Percentiles rank a stretch among this genome's conserved stretches.
phyloP scores from a whole-genome alignment of 2,797 vertebrate genomes.

The Graptemys geographica region DNA sequence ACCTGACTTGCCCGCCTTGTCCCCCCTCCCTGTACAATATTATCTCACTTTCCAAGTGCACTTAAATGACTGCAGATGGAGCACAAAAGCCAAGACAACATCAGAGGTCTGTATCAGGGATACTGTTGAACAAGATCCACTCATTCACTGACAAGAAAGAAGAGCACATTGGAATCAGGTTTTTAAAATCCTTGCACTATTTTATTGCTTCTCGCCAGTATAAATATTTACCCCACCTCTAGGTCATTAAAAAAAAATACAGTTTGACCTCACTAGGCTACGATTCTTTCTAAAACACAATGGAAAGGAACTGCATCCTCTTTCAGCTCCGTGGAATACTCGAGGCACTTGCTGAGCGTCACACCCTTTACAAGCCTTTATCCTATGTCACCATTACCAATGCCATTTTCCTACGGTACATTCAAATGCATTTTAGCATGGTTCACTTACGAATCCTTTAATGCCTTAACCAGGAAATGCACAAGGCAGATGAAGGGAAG shows the following conservation, averaged over 20 bases:
- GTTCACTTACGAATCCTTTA: fast-evolving
- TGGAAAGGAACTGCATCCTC: background rate
- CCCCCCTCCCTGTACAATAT: fast-evolving
- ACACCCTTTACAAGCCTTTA: background rate
- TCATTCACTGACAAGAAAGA: background rate
- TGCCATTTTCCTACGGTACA: fast-evolving
- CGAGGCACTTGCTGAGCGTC: fast-evolving
- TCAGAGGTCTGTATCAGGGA: background rate
- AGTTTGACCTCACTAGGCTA: background rate
- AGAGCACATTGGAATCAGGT: fast-evolving
- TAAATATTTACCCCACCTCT: background rate
- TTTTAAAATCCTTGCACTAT: background rate
- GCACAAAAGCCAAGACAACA: background rate
- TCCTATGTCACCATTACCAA: fast-evolving
- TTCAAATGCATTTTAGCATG: background rate
- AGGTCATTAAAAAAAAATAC: background rate
- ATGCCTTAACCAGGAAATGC: fast-evolving
- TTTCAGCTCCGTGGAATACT: fast-evolving
- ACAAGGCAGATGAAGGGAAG: background rate
- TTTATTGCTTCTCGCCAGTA: background rate
- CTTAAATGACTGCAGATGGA: fast-evolving
- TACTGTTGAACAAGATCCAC: background rate
- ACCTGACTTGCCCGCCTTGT: background rate
- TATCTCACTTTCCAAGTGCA: background rate
- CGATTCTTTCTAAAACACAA: background rate